Evolutionary conservation across 2,888 invertebrate genomes (phyloP).

Genomic region (Flexamia atlantica): DNA sequence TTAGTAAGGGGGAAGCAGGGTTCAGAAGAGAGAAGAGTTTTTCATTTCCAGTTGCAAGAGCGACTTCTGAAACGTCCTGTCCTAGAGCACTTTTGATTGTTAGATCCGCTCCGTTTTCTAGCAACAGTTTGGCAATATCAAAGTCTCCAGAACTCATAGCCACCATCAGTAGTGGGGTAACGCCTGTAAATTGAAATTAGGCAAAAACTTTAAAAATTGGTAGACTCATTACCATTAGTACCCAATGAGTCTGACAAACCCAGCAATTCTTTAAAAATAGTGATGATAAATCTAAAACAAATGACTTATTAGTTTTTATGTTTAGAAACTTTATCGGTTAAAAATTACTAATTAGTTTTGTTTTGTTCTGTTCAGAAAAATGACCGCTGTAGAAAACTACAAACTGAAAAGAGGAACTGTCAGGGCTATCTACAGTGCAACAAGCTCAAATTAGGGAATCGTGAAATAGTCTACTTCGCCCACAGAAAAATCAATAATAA

Average conservation of each 20-base stretch:
- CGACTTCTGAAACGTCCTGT: conserved; percentile 11
- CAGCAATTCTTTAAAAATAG: not conserved
- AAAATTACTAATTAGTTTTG: no score
- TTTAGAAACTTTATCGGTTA: no score
- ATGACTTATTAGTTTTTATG: no score
- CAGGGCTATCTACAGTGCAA: no score
- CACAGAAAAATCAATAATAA: no score
- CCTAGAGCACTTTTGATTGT: not conserved
- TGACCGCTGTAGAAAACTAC: no score
- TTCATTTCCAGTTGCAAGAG: not conserved
- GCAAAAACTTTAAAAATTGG: not conserved
- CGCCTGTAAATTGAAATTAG: not conserved
- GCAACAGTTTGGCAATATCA: conserved; percentile 2
- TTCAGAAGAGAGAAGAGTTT: conserved; percentile 23
- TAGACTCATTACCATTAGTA: not conserved
- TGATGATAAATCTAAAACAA: not conserved
- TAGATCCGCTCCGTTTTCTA: not conserved
- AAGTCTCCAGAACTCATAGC: conserved; percentile 28
- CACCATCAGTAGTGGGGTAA: conserved; percentile 5
- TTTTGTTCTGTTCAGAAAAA: no score
- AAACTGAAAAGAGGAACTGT: no score
- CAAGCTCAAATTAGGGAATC: no score
- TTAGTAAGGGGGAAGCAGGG: not conserved
- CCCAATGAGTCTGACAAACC: not conserved
- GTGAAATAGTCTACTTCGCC: no score